Base-by-base conservation (phyloP, 2,113 vertebrate genomes). In the Gambusia affinis region DNA sequence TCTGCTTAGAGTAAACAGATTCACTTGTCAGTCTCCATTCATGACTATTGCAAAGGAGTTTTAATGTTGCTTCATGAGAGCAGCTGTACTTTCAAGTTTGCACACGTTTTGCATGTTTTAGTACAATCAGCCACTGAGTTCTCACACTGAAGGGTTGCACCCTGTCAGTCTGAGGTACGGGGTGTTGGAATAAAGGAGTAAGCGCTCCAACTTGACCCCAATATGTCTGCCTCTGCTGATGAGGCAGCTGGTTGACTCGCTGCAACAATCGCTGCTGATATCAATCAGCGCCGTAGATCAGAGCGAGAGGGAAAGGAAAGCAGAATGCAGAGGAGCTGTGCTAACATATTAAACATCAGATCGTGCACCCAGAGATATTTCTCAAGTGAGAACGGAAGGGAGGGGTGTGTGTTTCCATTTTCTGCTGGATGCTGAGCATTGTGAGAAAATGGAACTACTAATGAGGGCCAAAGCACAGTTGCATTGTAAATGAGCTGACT, bases 151-250 rank as follows among this genome's bases (percentile, higher is more conserved):
- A 72, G 8, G 19, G 66, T 37, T 57, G 7, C 63, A 54, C 22
- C 39, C 67, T 78, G 88, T 77, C 85, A 81, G 82, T 79, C 60
- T 70, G 75, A 57, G 70, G 63, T 76, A 35, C 1, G 28, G 75
- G 24, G 74, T 30, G 68, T 75, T 64, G 81, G 61, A 60, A 67
- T 72, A 64, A 76, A 78, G 74, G 47, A 77, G 80, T 27, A 60
- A 76, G 67, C 7, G 37, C 77, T 88, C 63, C 83, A 31, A 33
- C 80, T 76, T 89, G 88, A 91, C 92, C 91, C 73, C 75, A 87
- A 91, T 94, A 88, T 85, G 87, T 93, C 91, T 89, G 66, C 62
- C 24, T 28, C 12, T 22, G 76, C 84, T 87, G 90, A 91, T 89
- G 85, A 92, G 83, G 86, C 87, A 79, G 86, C 80, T 91, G 88